phyloP scores from a whole-genome alignment of 2,797 vertebrate species.

The Tragelaphus eurycerus region DNA sequence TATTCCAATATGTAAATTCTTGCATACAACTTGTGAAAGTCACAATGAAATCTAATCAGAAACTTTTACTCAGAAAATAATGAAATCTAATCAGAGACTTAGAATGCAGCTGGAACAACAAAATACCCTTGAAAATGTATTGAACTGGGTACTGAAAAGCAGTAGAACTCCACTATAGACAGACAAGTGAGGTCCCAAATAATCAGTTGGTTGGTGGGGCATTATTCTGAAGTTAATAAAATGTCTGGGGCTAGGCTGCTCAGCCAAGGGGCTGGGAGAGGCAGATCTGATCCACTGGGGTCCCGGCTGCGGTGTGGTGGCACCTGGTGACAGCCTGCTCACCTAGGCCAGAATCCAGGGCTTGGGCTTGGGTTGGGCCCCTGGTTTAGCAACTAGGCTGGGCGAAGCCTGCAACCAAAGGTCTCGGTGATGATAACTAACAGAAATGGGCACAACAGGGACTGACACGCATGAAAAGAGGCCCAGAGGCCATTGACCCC shows the following conservation, averaged over 20 bases:
- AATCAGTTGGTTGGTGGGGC: background rate
- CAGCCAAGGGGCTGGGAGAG: rapidly evolving
- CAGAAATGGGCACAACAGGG: background rate
- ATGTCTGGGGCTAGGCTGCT: background rate
- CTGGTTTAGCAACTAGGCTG: background rate
- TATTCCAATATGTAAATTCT: background rate
- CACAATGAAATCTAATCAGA: background rate
- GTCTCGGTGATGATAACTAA: background rate
- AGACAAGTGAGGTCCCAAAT: background rate
- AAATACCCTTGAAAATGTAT: background rate
- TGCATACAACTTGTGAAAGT: background rate
- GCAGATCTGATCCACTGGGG: rapidly evolving
- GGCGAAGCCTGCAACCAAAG: background rate
- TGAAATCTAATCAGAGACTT: background rate
- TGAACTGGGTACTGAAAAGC: background rate
- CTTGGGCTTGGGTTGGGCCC: background rate
- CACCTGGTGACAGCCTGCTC: background rate
- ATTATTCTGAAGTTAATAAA: background rate
- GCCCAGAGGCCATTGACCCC: background rate
- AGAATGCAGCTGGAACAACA: background rate
- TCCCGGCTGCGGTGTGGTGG: background rate
- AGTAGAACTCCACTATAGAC: background rate
- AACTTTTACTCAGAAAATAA: background rate
- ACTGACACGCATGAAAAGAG: background rate
- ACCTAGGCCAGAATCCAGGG: background rate